phyloP scores from a whole-genome alignment of 2,113 vertebrate species.

The Nicator chloris region DNA sequence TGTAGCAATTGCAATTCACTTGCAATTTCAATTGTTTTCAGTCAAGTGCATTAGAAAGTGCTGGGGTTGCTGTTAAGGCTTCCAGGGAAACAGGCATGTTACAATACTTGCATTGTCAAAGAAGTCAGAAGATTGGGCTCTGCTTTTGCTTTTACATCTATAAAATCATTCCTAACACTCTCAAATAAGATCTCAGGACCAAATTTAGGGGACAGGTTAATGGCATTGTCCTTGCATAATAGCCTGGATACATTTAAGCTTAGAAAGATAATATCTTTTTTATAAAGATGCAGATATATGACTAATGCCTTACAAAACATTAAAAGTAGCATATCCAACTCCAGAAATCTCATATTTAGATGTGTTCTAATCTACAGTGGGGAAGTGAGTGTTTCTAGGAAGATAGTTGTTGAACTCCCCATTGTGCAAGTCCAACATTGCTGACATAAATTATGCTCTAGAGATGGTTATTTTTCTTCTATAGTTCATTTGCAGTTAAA shows the following conservation, averaged over 20 bases:
- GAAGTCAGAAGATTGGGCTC: neutral
- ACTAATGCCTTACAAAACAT: neutral
- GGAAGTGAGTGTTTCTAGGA: neutral
- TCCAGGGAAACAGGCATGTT: neutral
- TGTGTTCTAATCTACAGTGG: neutral
- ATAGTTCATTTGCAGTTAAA: neutral
- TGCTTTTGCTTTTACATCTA: neutral
- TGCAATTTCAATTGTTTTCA: conserved; percentile 12
- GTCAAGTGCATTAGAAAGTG: neutral
- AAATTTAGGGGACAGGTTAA: neutral
- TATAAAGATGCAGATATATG: neutral
- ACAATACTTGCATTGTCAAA: neutral
- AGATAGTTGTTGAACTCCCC: neutral
- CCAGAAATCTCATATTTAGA: neutral
- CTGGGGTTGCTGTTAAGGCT: neutral
- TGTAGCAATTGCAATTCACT: neutral
- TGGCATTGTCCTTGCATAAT: neutral
- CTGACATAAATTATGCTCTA: neutral
- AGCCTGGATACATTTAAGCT: neutral
- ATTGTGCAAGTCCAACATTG: neutral
- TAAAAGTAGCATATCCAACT: neutral
- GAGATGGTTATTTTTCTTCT: neutral
- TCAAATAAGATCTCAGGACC: neutral
- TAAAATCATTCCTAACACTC: neutral
- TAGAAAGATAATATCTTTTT: neutral